Evolutionary conservation across 1,140 invertebrate genomes (phyloP).

Genomic region (Drosophila watanabei): DNA sequence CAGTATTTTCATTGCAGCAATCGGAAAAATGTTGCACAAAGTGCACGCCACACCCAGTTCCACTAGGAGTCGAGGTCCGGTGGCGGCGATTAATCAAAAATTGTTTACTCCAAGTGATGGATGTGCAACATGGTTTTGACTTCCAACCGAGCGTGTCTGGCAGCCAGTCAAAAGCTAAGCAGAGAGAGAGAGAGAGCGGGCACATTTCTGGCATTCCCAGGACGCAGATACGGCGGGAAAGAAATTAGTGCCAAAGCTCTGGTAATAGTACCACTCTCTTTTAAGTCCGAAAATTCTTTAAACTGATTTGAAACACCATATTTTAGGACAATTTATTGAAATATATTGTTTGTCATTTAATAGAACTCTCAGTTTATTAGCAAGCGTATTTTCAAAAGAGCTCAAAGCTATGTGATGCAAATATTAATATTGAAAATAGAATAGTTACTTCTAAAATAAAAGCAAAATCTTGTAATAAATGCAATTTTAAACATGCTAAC

Average conservation of each 20-base stretch:
- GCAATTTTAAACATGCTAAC: background rate
- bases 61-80: conserved; percentile 38
- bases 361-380: background rate
- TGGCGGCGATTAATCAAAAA: conserved; percentile 80
- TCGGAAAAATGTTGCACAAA: conserved; percentile 78
- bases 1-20: conserved; percentile 57
- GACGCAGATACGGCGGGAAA: conserved; percentile 5
- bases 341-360: background rate
- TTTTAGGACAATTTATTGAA: too few relatives aligned
- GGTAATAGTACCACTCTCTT: background rate
- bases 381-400: background rate
- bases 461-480: background rate
- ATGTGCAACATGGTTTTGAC: conserved; percentile 82
- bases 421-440: background rate
- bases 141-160: conserved; percentile 59
- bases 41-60: conserved; percentile 49
- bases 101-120: conserved; percentile 83
- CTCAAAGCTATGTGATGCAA: background rate
- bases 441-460: background rate
- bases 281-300: too few relatives aligned
- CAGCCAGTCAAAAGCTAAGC: conserved; percentile 61
- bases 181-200: conserved; percentile 3
- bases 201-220: conserved; percentile 54
- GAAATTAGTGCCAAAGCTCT: background rate
- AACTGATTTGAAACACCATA: background rate